Percentiles rank a stretch among this genome's conserved stretches.
phyloP scores from a whole-genome alignment of 2,113 vertebrate genomes.

The Recurvirostra avosetta region DNA sequence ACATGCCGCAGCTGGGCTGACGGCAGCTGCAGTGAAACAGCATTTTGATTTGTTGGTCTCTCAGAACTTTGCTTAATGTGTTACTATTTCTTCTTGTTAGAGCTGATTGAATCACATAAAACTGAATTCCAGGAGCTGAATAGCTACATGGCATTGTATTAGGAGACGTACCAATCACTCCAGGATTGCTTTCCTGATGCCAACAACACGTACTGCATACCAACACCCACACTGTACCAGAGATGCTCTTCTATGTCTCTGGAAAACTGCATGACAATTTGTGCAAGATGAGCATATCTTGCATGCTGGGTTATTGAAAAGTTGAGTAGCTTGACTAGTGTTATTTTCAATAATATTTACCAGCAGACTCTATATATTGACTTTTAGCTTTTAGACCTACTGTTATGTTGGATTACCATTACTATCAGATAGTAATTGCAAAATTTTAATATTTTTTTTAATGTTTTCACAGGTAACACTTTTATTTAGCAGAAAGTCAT shows the following conservation, averaged over 20 bases:
- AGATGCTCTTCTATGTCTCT: neutral
- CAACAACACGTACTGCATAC: neutral
- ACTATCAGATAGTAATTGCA: neutral
- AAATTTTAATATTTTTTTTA: neutral
- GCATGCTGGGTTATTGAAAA: neutral
- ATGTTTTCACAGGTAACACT: neutral
- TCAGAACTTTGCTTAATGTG: constrained; percentile 20
- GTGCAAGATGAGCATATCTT: neutral
- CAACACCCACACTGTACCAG: neutral
- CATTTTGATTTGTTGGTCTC: constrained; percentile 17
- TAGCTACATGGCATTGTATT: neutral
- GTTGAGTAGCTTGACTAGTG: neutral
- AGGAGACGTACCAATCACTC: neutral
- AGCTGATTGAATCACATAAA: constrained; percentile 11
- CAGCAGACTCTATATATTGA: neutral
- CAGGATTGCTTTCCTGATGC: constrained; percentile 3
- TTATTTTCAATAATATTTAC: neutral
- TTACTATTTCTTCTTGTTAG: constrained; percentile 22
- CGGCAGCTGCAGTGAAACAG: neutral
- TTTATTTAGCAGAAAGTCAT: neutral
- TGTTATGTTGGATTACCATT: neutral
- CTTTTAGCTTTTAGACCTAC: neutral
- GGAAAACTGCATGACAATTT: neutral
- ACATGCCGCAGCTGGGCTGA: neutral
- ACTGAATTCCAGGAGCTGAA: constrained; percentile 24